Evolutionary conservation across 2,888 invertebrate species (phyloP), one percentile per base, ranked within the genome.

Genomic region (Miltochrista miniata): DNA sequence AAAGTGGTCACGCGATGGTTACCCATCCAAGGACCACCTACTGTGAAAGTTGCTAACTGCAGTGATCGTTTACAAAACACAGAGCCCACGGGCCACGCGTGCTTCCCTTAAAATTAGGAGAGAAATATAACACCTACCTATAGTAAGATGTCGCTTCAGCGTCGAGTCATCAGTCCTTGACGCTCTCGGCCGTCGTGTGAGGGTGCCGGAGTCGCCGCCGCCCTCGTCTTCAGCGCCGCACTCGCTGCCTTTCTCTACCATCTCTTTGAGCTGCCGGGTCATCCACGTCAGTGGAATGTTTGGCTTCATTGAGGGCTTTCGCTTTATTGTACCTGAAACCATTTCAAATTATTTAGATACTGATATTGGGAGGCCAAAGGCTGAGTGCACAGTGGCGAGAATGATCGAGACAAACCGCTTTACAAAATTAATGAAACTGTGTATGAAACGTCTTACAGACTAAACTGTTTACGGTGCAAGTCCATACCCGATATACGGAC

Each of bases 221-320:
- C 83, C 74, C 49, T 74, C 75, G 24, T 70, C 76, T 46, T 76
- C 79, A 70, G 81, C 64, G 74, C 87, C 53, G 74, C 83, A 68
- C 2, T 77, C 77, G 0, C 71, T 72, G 0, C 74, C 87, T 2
- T 95, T 95, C 74, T 97, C 96, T 1, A 95, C 96, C 72, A 96
- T 97, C 80, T 98, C 97, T 75, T 97, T 97, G 51, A 98, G 89
- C 74, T 97, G 97, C 11, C 98, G 93, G 1, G 98, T 98, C 87
- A 97, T 98, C 77, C 96, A 96, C 2, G 98, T 98, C 59, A 98
- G 82, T 0, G 98, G 98, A 43, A 98, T 93, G 84, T 97, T 97
- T 7, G 98, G 97, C 81, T 96, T 96, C 95, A 97, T 96, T 13
- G 97, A 96, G 0, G 98, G 98, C 79, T 98, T 98, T 40, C 98